Conservation (phyloP, 2,888 invertebrate species). For the Hyposoter didymator region DNA sequence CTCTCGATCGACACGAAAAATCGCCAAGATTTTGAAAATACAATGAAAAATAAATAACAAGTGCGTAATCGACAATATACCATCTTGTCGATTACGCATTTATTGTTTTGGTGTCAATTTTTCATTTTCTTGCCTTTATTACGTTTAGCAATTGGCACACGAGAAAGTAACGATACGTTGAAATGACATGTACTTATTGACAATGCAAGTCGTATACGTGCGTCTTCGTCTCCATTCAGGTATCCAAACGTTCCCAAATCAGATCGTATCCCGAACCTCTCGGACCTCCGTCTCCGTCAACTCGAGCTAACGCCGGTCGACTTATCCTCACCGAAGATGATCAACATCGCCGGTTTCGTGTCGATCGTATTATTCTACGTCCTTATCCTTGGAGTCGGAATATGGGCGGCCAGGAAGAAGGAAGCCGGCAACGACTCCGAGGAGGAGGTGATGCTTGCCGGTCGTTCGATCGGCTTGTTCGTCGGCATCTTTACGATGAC, state of each 20-base stretch:
- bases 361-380: constrained; percentile 98
- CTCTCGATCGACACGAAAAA: too few relatives aligned
- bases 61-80: too few relatives aligned
- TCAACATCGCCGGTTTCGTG: constrained; percentile 96
- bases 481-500: constrained; percentile 99
- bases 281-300: constrained; percentile 80
- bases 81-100: not conserved
- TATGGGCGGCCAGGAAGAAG: constrained; percentile 99
- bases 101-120: not conserved
- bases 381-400: constrained; percentile 97
- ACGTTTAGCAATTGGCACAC: not conserved
- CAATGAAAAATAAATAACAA: too few relatives aligned
- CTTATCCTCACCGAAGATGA: constrained; percentile 87
- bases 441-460: constrained; percentile 99
- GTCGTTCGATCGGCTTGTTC: constrained; percentile 97
- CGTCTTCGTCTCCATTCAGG: constrained; percentile 72
- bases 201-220: constrained; percentile 56
- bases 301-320: constrained; percentile 81
- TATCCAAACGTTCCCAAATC: constrained; percentile 81
- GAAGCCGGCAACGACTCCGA: constrained; percentile 94
- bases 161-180: constrained; percentile 9
- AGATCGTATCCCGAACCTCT: constrained; percentile 80
- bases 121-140: not conserved
- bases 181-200: constrained; percentile 47
- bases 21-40: too few relatives aligned